Conservation (phyloP, 37 sponge, comb jelly and placozoan genomes). For the Spongia lamella region DNA sequence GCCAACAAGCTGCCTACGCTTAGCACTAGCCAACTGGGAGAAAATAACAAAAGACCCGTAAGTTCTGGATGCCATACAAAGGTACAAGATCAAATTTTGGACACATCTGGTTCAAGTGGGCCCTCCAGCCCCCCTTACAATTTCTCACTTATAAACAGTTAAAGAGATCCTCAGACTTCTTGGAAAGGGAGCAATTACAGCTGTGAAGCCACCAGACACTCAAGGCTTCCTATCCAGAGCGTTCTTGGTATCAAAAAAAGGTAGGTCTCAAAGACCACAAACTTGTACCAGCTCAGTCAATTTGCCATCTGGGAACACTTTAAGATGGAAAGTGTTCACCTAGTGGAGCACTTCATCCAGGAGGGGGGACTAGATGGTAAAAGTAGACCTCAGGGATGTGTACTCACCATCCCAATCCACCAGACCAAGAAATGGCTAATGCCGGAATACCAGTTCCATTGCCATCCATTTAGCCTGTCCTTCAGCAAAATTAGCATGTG, state of each 20-base stretch:
- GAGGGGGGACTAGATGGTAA: too few species aligned
- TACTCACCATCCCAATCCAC: too few species aligned
- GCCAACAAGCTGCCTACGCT: too few species aligned
- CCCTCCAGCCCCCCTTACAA: background rate
- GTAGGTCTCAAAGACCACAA: background rate
- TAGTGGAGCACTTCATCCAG: background rate
- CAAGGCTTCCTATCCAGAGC: slow-evolving; percentile 6
- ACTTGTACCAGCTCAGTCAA: slow-evolving; percentile 11
- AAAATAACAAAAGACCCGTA: slow-evolving; percentile 34
- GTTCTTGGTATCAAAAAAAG: slow-evolving; percentile 12
- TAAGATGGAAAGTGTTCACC: slow-evolving; percentile 24
- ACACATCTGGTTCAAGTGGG: background rate
- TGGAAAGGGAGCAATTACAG: slow-evolving; percentile 3
- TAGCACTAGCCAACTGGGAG: slow-evolving; percentile 13
- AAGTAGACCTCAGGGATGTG: too few species aligned
- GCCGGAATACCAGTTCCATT: too few species aligned
- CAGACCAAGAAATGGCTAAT: too few species aligned
- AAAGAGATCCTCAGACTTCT: background rate
- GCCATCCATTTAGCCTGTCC: slow-evolving; percentile 13
- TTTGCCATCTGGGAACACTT: slow-evolving; percentile 7
- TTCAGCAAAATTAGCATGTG: too few species aligned
- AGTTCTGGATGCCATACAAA: slow-evolving; percentile 7
- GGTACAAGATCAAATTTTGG: slow-evolving; percentile 10
- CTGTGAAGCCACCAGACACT: background rate
- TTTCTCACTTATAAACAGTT: background rate